Evolutionary conservation across 1,140 invertebrate genomes (phyloP), one percentile per base, ranked within the genome.

Genomic region (Gryon sp.): DNA sequence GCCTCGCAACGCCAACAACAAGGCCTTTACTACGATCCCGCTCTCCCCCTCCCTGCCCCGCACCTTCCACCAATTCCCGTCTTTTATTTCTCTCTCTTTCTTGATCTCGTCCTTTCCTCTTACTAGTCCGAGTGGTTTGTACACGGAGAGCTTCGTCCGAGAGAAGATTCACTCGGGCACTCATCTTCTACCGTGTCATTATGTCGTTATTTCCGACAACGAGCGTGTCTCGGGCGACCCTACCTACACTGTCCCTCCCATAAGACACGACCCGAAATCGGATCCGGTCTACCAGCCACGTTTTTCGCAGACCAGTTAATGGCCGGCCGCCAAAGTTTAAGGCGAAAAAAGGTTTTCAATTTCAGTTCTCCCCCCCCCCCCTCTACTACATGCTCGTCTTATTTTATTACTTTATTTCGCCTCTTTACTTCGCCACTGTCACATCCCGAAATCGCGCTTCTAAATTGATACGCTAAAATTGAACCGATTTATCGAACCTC

Each of bases 141-240:
- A n/a, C n/a, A n/a, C n/a, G n/a, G n/a, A n/a, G n/a, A n/a, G n/a
- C n/a, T n/a, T n/a, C n/a, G n/a, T n/a, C 20, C 16, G 5, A 45
- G 15, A 14, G 34, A 28, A 46, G 63, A 80, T 73, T 65, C 63
- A 74, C 57, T 72, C 81, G 76, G 79, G 74, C 82, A 80, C 85
- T 85, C 84, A 82, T 86, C 82, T 83, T 77, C 81, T 82, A 86
- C 85, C 84, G 79, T 87, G 83, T 88, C 84, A 88, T 88, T 87
- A 88, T 88, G 83, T 87, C 84, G 85, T 88, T 88, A 87, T 87
- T 88, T 83, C 84, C 84, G 84, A 86, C 84, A 87, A 88, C 86
- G 86, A 88, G 86, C 84, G 81, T 84, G 84, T 86, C 84, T 84
- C 79, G 83, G n/a, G 43, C 76, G 60, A 74, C 50, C 38, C 62